Evolutionary conservation across 2,797 vertebrate genomes (phyloP), one percentile per base, ranked within the genome.

Genomic region (Myiotriccus ornatus): DNA sequence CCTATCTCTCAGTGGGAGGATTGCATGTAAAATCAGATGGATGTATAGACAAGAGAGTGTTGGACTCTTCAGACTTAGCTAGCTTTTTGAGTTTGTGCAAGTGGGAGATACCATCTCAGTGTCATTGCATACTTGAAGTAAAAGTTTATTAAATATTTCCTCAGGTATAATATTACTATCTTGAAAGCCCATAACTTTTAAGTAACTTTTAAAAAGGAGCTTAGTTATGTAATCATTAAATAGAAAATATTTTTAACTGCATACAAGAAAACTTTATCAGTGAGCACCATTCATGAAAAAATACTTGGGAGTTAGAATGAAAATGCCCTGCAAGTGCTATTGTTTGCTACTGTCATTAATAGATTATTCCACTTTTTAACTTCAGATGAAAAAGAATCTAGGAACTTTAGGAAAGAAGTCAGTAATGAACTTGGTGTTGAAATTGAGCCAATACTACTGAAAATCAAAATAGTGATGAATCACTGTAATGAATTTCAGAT

Each of bases 371-470:
- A 25, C 37, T 86, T 96, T 60, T 93, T 20, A 9, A 52, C 92
- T 95, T 85, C 82, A 96, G 90, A 82, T 89, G 65, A 69, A 49
- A 91, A 96, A 95, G 70, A 88, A 67, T 73, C 19, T 44, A 81
- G 17, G 39, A 63, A 67, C 27, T 57, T 75, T 91, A 89, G 50
- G 60, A 88, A 96, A 76, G 53, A 71, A 22, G 32, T 56, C 41
- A 75, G 87, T 86, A 91, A 32, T 64, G 52, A 90, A 64, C 47
- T 46, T 78, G 17, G 10, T 77, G 34, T 44, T 80, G 78, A 95
- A 55, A 34, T 28, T 60, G 82, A 70, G 71, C 59, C 46, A 85
- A 43, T 55, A n/a, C 27, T 78, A 25, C 41, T 35, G 37, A 71
- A 74, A 82, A 79, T 50, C 21, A 87, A 50, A 80, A 82, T 74